Evolutionary conservation across 2,113 vertebrate species (phyloP), one percentile per base, ranked within the genome.

Genomic region (Micromys minutus): DNA sequence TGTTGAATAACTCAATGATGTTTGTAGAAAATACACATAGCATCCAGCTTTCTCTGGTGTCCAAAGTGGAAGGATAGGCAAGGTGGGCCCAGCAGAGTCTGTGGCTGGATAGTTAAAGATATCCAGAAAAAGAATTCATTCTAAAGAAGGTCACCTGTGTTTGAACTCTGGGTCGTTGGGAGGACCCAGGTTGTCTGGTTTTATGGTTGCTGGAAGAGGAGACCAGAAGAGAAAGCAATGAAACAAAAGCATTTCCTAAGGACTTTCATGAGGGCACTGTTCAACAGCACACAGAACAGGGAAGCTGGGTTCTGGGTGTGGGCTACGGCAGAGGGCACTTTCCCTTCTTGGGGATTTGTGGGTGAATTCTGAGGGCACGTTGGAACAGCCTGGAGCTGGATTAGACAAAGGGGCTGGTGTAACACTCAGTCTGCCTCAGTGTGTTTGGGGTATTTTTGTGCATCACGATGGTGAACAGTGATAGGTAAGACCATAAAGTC

Each of bases 181-280:
- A 71, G 55, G 31, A 19, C 39, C 87, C 88, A 45, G 57, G 42
- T 67, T 94, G 42, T 94, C 47, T 87, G 59, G 9, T 29, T 63
- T 47, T 39, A 21, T 65, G 59, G 21, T 12, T 65, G 59, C 29
- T 31, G 26, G 26, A 50, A 87, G 61, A 87, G 16, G 4, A 19
- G 31, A 31, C 42, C n/a, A 85, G 0, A 47, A 65, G 50, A 57
- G 67, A 87, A 87, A 72, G 45, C 22, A 42, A 94, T 12, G 24
- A 52, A 10, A 59, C 89, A 87, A 71, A 29, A 88, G 52, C 24
- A 15, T 95, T 97, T 89, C 67, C 67, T 65, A 22, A 91, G 65
- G 57, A n/a, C 65, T 93, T 47, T 84, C 26, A 36, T 63, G 93
- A 94, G 83, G 93, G 77, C 72, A 94, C 52, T 69, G 17, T 77